Evolutionary conservation across 1,140 invertebrate species (phyloP).

Genomic region (Mercenaria mercenaria): DNA sequence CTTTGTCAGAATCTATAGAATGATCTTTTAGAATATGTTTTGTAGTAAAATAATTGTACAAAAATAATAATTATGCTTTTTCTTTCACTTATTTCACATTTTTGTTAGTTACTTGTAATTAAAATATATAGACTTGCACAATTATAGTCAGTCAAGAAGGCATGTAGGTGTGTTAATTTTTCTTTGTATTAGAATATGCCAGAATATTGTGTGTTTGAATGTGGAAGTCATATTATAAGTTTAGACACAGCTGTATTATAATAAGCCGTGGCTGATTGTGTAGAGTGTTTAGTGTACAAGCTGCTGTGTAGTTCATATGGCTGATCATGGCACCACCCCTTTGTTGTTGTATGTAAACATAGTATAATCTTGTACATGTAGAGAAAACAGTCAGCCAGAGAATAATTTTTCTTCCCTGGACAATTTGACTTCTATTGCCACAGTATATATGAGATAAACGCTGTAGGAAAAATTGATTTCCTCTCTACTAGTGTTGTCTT

Average conservation of each 20-base stretch:
- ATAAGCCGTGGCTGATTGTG: background rate
- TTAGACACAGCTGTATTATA: background rate
- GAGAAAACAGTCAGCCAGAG: background rate
- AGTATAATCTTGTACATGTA: background rate
- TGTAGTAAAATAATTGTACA: background rate
- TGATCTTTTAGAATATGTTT: background rate
- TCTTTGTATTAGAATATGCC: background rate
- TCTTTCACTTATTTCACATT: slow-evolving; percentile 15
- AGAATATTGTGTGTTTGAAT: slow-evolving; percentile 10
- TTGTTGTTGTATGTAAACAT: slow-evolving; percentile 12
- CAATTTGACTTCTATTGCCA: background rate
- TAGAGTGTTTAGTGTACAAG: background rate
- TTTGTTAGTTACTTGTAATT: background rate
- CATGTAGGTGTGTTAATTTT: slow-evolving; percentile 18
- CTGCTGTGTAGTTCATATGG: background rate
- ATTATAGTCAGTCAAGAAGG: background rate
- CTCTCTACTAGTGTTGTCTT: background rate
- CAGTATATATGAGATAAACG: background rate
- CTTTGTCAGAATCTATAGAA: slow-evolving; percentile 20
- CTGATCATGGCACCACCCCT: background rate
- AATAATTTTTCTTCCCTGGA: background rate
- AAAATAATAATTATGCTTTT: background rate
- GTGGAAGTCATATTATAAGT: background rate
- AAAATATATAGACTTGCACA: background rate
- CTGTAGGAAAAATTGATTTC: slow-evolving; percentile 34